phyloP scores from a whole-genome alignment of 1,140 invertebrate species.

The Pygmarrhopalites habei region DNA sequence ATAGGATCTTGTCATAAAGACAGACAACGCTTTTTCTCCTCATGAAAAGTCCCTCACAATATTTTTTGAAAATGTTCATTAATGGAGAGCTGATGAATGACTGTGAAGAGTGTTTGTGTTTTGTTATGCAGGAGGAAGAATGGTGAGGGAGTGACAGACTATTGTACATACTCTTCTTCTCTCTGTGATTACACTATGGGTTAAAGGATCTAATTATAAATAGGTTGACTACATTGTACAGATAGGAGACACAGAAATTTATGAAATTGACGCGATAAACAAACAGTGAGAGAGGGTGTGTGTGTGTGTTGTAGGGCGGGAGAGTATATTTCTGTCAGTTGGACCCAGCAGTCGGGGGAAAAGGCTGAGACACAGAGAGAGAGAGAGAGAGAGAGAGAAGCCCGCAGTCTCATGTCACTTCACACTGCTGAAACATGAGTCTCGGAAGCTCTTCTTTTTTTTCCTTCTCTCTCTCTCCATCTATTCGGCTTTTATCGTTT shows the following conservation, averaged over 20 bases:
- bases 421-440: constrained; percentile 9
- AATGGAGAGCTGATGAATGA: no score
- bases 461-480: neutral
- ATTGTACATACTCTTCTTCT: no score
- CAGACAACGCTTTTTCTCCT: no score
- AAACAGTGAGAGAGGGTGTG: neutral
- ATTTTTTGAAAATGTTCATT: no score
- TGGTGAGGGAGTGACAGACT: no score
- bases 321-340: constrained; percentile 7
- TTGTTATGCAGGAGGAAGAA: no score
- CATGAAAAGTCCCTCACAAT: no score
- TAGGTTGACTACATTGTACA: neutral
- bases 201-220: constrained; percentile 13
- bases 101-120: no score
- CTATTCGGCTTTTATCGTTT: neutral
- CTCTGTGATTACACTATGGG: no score
- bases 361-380: neutral
- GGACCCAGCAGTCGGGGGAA: neutral
- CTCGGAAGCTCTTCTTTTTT: constrained; percentile 8
- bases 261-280: neutral
- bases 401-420: constrained; percentile 13
- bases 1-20: no score
- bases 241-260: neutral
- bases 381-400: neutral
- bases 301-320: neutral